Evolutionary conservation across 2,113 vertebrate species (phyloP).

Genomic region (Haemorhous mexicanus): DNA sequence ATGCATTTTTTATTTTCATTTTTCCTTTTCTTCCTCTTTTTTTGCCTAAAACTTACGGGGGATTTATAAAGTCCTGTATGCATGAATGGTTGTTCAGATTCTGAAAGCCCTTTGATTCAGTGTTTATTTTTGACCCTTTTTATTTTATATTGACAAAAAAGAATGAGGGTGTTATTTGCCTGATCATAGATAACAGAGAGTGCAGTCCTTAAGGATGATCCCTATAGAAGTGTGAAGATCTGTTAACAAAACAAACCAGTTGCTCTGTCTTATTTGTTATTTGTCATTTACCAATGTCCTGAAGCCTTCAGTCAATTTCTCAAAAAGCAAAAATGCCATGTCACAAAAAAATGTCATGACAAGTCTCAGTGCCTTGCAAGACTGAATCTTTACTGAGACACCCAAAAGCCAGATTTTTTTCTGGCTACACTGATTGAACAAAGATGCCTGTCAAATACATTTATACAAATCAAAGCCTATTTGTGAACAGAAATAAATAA

Average conservation of each 20-base stretch:
- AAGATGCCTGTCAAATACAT: background rate
- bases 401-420: background rate
- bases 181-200: background rate
- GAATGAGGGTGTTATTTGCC: background rate
- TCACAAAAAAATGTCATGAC: background rate
- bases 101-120: background rate
- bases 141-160: background rate
- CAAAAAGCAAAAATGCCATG: background rate
- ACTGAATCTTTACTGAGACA: background rate
- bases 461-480: background rate
- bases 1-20: background rate
- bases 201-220: background rate
- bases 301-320: background rate
- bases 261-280: background rate
- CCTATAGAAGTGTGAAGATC: background rate
- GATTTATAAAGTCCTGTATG: background rate
- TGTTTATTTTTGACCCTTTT: background rate
- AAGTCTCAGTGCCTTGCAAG: background rate
- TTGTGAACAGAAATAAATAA: constrained; percentile 6
- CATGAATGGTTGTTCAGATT: background rate
- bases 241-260: background rate
- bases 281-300: background rate
- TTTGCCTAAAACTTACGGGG: background rate
- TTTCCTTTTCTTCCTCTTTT: background rate
- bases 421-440: background rate